Evolutionary conservation across 2,797 vertebrate species (phyloP).

Genomic region (Myoxocephalus aenaeus): DNA sequence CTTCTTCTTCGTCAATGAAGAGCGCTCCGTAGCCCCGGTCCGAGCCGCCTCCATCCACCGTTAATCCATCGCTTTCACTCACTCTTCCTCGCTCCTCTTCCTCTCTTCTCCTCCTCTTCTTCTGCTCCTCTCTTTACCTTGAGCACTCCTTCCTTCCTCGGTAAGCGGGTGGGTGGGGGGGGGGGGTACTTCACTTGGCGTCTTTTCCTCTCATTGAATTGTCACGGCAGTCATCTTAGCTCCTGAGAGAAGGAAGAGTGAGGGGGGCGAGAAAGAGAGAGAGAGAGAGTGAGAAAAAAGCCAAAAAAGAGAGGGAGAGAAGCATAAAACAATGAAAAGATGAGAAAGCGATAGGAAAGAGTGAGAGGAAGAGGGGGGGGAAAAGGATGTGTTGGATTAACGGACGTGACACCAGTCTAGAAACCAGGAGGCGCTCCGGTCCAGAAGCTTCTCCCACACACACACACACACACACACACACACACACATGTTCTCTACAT

Average conservation of each 20-base stretch:
- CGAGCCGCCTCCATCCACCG: constrained; percentile 85
- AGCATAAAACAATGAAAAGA: background rate
- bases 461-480: constrained; percentile 23
- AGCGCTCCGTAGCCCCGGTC: constrained; percentile 78
- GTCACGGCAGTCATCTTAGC: constrained; percentile 75
- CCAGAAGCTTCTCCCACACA: constrained; percentile 18
- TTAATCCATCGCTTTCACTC: constrained; percentile 65
- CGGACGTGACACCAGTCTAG: constrained; percentile 57
- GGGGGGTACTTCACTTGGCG: constrained; percentile 59
- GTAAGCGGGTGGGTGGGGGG: constrained; percentile 12
- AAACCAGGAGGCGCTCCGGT: constrained; percentile 28
- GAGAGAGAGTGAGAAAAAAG: constrained; percentile 6
- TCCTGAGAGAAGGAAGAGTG: constrained; percentile 48
- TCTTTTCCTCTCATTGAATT: constrained; percentile 77
- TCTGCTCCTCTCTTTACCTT: constrained; percentile 36
- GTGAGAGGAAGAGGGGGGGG: constrained; percentile 23
- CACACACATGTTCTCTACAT: constrained; percentile 22
- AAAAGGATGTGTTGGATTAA: constrained; percentile 46
- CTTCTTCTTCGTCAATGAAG: constrained; percentile 73
- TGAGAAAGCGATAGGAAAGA: constrained; percentile 18
- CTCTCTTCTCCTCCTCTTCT: constrained; percentile 33
- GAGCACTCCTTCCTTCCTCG: constrained; percentile 43
- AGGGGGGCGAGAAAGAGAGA: background rate
- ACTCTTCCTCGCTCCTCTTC: constrained; percentile 36
- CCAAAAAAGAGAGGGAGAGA: constrained; percentile 20